These are phyloP conservation scores for Sebastes oblongus DNA, from an alignment of 2,797 vertebrate genomes.

Conservation along the genomic window DNA sequence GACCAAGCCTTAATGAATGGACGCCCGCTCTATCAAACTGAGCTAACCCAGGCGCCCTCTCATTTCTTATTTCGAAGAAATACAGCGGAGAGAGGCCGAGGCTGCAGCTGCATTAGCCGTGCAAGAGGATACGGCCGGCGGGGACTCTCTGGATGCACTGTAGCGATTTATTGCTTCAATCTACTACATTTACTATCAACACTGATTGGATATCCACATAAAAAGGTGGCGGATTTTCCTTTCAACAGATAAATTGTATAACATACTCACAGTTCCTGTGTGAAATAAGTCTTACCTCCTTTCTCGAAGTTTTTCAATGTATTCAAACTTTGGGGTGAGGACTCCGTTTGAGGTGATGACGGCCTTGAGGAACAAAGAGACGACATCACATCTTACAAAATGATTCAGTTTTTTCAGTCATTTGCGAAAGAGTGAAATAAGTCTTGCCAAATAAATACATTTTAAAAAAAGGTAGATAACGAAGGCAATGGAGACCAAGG, in stretches of 20 bases:
- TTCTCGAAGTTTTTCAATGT: conserved; percentile 93
- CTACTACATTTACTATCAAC: not conserved
- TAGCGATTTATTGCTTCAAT: not conserved
- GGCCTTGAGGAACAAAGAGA: conserved; percentile 81
- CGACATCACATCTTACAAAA: not conserved
- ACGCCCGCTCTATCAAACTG: too few relatives aligned
- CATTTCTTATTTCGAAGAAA: too few relatives aligned
- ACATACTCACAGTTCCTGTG: not conserved
- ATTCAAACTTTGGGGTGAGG: conserved; percentile 94
- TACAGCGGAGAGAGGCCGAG: too few relatives aligned
- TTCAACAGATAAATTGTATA: not conserved
- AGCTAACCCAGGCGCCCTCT: too few relatives aligned
- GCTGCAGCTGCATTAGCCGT: too few relatives aligned
- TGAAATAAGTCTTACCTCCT: conserved; percentile 81
- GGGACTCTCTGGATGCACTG: not conserved
- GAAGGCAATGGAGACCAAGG: too few relatives aligned
- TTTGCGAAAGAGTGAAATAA: too few relatives aligned
- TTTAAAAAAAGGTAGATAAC: too few relatives aligned
- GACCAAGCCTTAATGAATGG: too few relatives aligned
- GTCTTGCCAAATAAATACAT: too few relatives aligned
- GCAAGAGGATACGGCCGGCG: too few relatives aligned
- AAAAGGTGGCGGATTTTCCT: not conserved
- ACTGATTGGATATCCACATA: not conserved
- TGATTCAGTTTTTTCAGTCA: not conserved
- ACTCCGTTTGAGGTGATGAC: conserved; percentile 94